Evolutionary conservation across 30 jellyfish, hydroid and myxozoan species (phyloP).

Genomic region (Pseudorhiza aurosa): DNA sequence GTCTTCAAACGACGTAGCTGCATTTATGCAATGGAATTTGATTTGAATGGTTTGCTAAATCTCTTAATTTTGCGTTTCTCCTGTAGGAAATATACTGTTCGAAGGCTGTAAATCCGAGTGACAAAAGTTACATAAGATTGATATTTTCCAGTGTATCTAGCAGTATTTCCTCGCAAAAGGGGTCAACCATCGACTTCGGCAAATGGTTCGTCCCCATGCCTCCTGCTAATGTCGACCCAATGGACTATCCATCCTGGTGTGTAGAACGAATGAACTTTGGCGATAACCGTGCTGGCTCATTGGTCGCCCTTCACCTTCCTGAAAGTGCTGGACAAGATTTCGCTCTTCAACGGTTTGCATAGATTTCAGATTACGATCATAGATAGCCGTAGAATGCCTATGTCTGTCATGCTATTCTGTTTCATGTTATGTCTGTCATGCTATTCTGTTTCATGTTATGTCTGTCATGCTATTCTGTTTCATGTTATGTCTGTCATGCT

Average conservation of each 20-base stretch:
- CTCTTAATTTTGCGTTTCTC: too few species aligned
- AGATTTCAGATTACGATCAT: too few species aligned
- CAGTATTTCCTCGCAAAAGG: constrained; percentile 27
- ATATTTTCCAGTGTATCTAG: constrained; percentile 10
- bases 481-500: too few species aligned
- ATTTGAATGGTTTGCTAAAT: too few species aligned
- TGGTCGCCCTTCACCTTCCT: constrained; percentile 17
- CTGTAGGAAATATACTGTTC: constrained; percentile 55
- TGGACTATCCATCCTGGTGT: constrained; percentile 64
- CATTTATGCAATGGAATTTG: too few species aligned
- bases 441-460: too few species aligned
- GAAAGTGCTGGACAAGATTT: constrained; percentile 19
- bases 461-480: too few species aligned
- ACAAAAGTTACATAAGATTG: constrained; percentile 15
- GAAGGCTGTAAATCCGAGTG: constrained; percentile 13
- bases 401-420: too few species aligned
- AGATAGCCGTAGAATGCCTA: too few species aligned
- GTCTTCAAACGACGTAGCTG: too few species aligned
- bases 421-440: too few species aligned
- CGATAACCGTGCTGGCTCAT: constrained; percentile 9
- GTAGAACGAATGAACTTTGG: constrained; percentile 29
- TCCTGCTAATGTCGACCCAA: constrained; percentile 81
- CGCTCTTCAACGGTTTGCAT: constrained; percentile 28
- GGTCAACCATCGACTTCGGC: constrained; percentile 59
- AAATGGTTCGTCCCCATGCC: constrained; percentile 73